Base-by-base conservation (phyloP, 2,888 invertebrate species). In the Erebia aethiops region DNA sequence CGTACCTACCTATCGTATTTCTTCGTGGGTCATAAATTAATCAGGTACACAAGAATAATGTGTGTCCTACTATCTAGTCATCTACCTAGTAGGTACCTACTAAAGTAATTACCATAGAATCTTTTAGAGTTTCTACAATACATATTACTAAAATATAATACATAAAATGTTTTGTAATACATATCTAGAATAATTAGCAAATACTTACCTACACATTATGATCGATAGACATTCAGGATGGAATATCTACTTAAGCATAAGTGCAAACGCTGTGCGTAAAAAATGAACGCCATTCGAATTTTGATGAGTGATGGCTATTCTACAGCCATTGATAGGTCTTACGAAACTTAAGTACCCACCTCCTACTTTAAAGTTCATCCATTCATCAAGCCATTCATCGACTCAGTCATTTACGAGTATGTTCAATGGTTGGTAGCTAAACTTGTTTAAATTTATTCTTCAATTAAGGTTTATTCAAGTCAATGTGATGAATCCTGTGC, bases 401-500 rank as follows among this genome's bases (percentile, higher is more conserved):
- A 62, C 43, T 18, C 56, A 26, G 26, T 26, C 2, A 26, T 35
- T 35, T 35, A 35, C 35, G 35, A 35, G 35, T 35, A 35, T 35
- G 35, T 35, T 35, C 26, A 26, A 26, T 26, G 26, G 26, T 26
- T 26, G 26, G 26, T 26, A 26, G 26, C 35, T 35, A 26, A 26
- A 35, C 35, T 35, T 35, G 35, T 35, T 35, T 35, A 35, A 35
- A 35, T 7, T 0, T 35, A 41, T 43, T 56, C 18, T 66, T 56
- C 65, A 66, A 56, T 66, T 66, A 56, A 18, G n/a, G 13, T 64
- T 52, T 43, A 9, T 66, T n/a, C 64, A 1, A 49, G 21, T 63
- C 26, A 51, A 11, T 46, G 21, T 41, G 13, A 13, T 51, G 51
- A 26, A 52, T 52, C 64, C 64, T 35, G 51, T 63, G 26, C 18